Evolutionary conservation across 2,888 invertebrate genomes (phyloP).

Genomic region (Hermaeophaga mercurialis): DNA sequence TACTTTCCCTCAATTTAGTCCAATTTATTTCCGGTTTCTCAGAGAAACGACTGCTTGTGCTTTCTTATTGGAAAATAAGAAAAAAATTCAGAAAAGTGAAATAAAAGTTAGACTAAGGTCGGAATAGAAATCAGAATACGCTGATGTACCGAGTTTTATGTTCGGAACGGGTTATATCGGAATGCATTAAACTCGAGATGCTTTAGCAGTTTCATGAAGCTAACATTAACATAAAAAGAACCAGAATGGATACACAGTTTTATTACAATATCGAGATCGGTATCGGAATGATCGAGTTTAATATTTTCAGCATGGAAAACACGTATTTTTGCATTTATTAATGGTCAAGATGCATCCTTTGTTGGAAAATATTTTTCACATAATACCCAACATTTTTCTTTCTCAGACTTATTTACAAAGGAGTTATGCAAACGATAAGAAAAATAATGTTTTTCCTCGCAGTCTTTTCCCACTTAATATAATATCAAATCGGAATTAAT

Average conservation of each 20-base stretch:
- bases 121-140: conserved; percentile 8
- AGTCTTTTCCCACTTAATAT: too few relatives aligned
- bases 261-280: conserved; percentile 10
- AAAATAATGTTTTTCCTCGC: too few relatives aligned
- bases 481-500: too few relatives aligned
- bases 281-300: not conserved
- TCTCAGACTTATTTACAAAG: too few relatives aligned
- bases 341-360: not conserved
- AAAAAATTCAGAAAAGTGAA: not conserved
- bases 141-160: conserved; percentile 13
- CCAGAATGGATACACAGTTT: conserved; percentile 1
- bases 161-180: conserved; percentile 8
- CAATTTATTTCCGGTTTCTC: conserved; percentile 1
- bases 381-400: too few relatives aligned
- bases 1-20: not conserved
- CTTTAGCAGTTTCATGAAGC: not conserved
- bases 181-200: conserved; percentile 9
- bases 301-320: not conserved
- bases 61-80: conserved; percentile 5
- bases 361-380: too few relatives aligned
- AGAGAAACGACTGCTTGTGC: not conserved
- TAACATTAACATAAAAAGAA: conserved; percentile 6
- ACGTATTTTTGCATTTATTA: not conserved
- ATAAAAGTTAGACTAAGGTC: conserved; percentile 1
- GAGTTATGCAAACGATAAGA: too few relatives aligned